A percentile compares a stretch with the other conserved stretches of the same genome.
Evolutionary conservation across 2,797 vertebrate species (phyloP).

Genomic region (Poecilia wingei): DNA sequence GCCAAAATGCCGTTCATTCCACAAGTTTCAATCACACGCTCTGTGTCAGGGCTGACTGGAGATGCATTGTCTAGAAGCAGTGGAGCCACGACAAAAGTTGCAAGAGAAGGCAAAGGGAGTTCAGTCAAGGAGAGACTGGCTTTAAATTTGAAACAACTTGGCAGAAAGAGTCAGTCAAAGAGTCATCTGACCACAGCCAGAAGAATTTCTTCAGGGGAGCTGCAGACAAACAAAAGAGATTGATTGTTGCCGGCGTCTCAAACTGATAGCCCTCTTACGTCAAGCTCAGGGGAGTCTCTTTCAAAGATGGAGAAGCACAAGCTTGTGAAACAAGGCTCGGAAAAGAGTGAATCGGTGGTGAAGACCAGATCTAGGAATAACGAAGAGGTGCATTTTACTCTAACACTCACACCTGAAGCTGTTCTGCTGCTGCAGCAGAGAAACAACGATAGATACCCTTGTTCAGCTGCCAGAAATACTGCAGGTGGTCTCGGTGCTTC

Average conservation of each 20-base stretch:
- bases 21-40: conserved; percentile 48
- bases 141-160: conserved; percentile 78
- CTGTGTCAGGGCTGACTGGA: conserved; percentile 49
- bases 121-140: conserved; percentile 67
- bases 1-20: conserved; percentile 81
- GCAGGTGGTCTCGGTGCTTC: conserved; percentile 15
- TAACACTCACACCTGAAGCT: conserved; percentile 82
- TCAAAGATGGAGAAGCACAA: conserved; percentile 37
- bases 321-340: conserved; percentile 7
- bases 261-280: conserved; percentile 25
- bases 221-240: conserved; percentile 57
- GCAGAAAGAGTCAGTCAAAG: conserved; percentile 68
- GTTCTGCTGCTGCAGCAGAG: conserved; percentile 79
- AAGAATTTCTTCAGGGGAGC: conserved; percentile 32
- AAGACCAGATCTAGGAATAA: conserved; percentile 33
- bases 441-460: conserved; percentile 71
- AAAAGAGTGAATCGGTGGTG: conserved; percentile 30
- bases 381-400: conserved; percentile 69
- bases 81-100: conserved; percentile 28
- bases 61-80: conserved; percentile 12
- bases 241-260: conserved; percentile 39
- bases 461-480: conserved; percentile 23
- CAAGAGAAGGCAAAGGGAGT: conserved; percentile 48
- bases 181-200: conserved; percentile 52
- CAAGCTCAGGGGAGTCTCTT: conserved; percentile 46